A percentile compares a stretch with the other conserved stretches of the same genome.
phyloP scores from a whole-genome alignment of 2,113 vertebrate species.

The Echinops telfairi region DNA sequence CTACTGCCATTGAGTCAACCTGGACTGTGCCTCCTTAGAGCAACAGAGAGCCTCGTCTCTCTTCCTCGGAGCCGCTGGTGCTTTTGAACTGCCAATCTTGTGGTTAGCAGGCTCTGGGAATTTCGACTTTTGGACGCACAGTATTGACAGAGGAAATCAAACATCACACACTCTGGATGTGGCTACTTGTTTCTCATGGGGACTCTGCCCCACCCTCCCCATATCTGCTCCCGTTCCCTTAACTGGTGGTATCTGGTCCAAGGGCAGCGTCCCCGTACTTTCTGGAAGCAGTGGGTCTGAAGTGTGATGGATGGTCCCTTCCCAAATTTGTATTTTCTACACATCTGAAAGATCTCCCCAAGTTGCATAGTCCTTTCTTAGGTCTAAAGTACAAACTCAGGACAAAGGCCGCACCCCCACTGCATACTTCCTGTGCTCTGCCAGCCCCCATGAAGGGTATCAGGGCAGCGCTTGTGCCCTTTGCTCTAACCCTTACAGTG shows the following conservation, averaged over 20 bases:
- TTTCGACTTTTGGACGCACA: too few relatives aligned
- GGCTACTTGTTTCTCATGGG: background rate
- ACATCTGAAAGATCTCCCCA: slow-evolving; percentile 5
- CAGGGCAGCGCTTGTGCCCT: slow-evolving; percentile 58
- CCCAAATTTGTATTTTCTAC: background rate
- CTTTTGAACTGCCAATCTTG: too few relatives aligned
- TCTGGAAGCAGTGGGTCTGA: slow-evolving; percentile 16
- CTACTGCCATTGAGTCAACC: too few relatives aligned
- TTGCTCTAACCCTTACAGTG: slow-evolving; percentile 66
- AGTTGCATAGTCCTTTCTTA: slow-evolving; percentile 40
- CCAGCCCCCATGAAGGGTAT: background rate
- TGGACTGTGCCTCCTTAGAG: too few relatives aligned
- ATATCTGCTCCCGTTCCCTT: background rate
- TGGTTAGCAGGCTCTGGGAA: too few relatives aligned
- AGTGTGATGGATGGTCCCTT: background rate
- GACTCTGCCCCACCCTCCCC: background rate
- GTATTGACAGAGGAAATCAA: too few relatives aligned
- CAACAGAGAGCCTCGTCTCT: too few relatives aligned
- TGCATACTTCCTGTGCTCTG: background rate
- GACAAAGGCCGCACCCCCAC: background rate
- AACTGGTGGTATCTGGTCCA: background rate
- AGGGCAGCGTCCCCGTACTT: background rate
- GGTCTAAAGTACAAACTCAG: slow-evolving; percentile 45
- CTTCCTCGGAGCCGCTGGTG: too few relatives aligned
- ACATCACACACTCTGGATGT: too few relatives aligned